Evolutionary conservation across 2,888 invertebrate species (phyloP).

Genomic region (Minunthozetes semirufus): DNA sequence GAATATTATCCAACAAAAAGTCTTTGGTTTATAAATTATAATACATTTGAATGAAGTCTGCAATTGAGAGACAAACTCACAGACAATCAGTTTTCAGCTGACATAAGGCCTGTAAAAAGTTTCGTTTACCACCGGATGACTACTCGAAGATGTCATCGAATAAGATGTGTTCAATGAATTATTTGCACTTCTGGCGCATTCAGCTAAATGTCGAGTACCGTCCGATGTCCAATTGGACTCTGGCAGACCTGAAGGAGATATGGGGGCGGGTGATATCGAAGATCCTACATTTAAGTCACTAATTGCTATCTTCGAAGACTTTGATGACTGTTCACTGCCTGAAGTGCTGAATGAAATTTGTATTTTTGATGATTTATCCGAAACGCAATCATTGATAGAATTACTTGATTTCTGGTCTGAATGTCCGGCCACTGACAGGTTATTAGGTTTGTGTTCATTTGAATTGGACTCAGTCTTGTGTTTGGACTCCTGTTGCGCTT

Average conservation of each 20-base stretch:
- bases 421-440: constrained; percentile 15
- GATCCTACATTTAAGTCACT: neutral
- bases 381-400: neutral
- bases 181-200: constrained; percentile 14
- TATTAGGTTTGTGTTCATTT: constrained; percentile 7
- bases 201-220: constrained; percentile 22
- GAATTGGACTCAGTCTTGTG: neutral
- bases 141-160: neutral
- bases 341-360: constrained; percentile 6
- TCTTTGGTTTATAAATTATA: neutral
- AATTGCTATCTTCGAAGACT: neutral
- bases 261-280: neutral
- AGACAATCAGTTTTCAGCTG: neutral
- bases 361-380: constrained; percentile 4
- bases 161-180: neutral
- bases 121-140: constrained; percentile 17
- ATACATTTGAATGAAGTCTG: too few relatives aligned
- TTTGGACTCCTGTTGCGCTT: constrained; percentile 62
- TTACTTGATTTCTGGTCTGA: constrained; percentile 3
- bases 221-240: neutral
- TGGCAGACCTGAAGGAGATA: neutral
- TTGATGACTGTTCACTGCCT: neutral
- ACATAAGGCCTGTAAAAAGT: constrained; percentile 32
- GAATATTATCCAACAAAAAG: too few relatives aligned
- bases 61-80: too few relatives aligned